A percentile compares a stretch with the other conserved stretches of the same genome.
phyloP scores from a whole-genome alignment of 2,888 invertebrate species.

The Cacoxenus indagator region DNA sequence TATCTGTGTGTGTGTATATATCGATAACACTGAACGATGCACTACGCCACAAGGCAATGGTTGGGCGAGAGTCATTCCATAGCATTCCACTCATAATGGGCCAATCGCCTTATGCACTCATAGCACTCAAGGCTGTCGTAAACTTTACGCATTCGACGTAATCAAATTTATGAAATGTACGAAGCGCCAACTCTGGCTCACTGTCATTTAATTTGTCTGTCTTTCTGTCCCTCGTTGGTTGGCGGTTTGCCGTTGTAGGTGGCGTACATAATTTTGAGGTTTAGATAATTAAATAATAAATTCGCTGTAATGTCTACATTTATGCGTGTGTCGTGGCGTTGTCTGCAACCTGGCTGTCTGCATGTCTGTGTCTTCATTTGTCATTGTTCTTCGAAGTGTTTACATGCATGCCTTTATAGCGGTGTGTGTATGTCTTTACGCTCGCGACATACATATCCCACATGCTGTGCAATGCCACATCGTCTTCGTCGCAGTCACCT shows the following conservation, averaged over 20 bases:
- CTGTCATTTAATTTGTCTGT: neutral
- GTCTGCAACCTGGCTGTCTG: neutral
- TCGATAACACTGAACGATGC: too few relatives aligned
- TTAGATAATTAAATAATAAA: conserved; percentile 57
- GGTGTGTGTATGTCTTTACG: neutral
- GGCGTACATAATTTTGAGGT: conserved; percentile 47
- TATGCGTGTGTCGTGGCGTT: neutral
- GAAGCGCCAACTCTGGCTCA: conserved; percentile 21
- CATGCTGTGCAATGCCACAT: conserved; percentile 16
- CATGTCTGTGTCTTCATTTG: conserved; percentile 5
- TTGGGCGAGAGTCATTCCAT: too few relatives aligned
- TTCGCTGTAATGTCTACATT: conserved; percentile 45
- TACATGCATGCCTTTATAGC: neutral
- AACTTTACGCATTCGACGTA: conserved; percentile 56
- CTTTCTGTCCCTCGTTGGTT: neutral
- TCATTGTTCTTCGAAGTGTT: neutral
- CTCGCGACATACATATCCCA: conserved; percentile 11
- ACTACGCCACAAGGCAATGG: too few relatives aligned
- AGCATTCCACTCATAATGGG: too few relatives aligned
- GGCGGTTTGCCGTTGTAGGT: conserved; percentile 18
- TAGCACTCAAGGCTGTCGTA: conserved; percentile 36
- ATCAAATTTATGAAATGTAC: conserved; percentile 55
- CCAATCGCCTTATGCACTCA: too few relatives aligned
- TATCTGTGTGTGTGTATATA: too few relatives aligned
- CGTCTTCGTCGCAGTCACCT: too few relatives aligned